Evolutionary conservation across 2,888 invertebrate genomes (phyloP).

Genomic region (Drosophila phalerata): DNA sequence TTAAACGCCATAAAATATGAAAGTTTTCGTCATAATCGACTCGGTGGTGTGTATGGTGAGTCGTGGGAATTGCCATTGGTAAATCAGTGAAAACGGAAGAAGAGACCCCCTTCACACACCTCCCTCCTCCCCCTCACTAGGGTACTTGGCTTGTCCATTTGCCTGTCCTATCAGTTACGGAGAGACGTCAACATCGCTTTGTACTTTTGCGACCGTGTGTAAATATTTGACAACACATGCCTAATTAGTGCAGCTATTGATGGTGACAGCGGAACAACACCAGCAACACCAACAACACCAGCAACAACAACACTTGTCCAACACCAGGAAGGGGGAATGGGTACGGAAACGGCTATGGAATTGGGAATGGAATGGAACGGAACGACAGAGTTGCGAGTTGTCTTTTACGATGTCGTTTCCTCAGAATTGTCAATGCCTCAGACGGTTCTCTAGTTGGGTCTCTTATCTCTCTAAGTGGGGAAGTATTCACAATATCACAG

Average conservation of each 20-base stretch:
- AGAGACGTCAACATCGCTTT: slow-evolving; percentile 65
- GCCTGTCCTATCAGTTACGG: slow-evolving; percentile 46
- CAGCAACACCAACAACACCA: slow-evolving; percentile 38
- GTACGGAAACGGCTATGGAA: slow-evolving; percentile 28
- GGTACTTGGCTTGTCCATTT: slow-evolving; percentile 7
- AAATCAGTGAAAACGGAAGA: slow-evolving; percentile 78
- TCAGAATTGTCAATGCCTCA: slow-evolving; percentile 51
- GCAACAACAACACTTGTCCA: slow-evolving; percentile 54
- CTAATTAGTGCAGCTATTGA: slow-evolving; percentile 84
- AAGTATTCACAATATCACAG: background rate
- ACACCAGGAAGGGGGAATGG: slow-evolving; percentile 17
- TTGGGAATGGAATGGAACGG: slow-evolving; percentile 47
- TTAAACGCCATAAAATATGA: slow-evolving; percentile 72
- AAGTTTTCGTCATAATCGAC: slow-evolving; percentile 74
- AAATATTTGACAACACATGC: slow-evolving; percentile 84
- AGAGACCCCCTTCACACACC: slow-evolving; percentile 24
- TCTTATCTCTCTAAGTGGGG: slow-evolving; percentile 47
- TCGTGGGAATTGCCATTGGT: slow-evolving; percentile 72
- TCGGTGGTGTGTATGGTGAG: slow-evolving; percentile 30
- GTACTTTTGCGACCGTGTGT: slow-evolving; percentile 80
- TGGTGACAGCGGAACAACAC: slow-evolving; percentile 69
- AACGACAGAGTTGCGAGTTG: slow-evolving; percentile 41
- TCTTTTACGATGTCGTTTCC: slow-evolving; percentile 75
- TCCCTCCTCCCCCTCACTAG: background rate
- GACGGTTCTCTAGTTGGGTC: slow-evolving; percentile 30